Evolutionary conservation across 2,113 vertebrate genomes (phyloP).

Genomic region (Aleadryas rufinucha): DNA sequence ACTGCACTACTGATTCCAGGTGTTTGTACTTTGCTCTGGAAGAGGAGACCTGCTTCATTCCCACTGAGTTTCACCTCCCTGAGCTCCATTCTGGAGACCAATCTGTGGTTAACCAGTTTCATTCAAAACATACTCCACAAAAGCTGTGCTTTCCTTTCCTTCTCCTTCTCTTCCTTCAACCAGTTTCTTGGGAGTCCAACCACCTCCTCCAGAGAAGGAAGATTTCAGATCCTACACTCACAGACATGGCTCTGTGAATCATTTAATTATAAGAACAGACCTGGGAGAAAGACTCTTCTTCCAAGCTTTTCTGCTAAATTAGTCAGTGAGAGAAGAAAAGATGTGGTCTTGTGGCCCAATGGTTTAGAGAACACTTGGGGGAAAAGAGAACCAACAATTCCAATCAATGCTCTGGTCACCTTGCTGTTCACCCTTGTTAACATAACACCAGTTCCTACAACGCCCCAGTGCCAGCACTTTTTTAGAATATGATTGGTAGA

Average conservation of each 20-base stretch:
- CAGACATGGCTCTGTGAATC: neutral
- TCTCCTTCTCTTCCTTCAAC: neutral
- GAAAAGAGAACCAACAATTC: neutral
- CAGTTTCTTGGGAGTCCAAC: neutral
- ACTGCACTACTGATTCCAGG: neutral
- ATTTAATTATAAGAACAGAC: neutral
- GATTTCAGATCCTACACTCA: neutral
- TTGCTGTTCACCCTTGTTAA: neutral
- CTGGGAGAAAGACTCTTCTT: neutral
- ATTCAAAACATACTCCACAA: neutral
- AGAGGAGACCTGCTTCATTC: neutral
- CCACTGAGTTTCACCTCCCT: neutral
- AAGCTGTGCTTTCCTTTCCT: neutral
- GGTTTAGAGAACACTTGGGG: neutral
- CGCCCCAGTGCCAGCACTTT: neutral
- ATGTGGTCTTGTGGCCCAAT: rapidly evolving
- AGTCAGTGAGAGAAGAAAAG: neutral
- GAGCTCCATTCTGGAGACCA: neutral
- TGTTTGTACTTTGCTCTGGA: neutral
- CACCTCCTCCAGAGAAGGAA: neutral
- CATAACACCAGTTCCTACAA: neutral
- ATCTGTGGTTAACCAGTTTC: neutral
- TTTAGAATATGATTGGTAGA: neutral
- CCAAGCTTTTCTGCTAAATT: neutral
- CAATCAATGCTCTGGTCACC: neutral